These are phyloP conservation scores for Oscheius myriophilus DNA, from an alignment of 2,888 invertebrate species.

Conservation along the genomic window DNA sequence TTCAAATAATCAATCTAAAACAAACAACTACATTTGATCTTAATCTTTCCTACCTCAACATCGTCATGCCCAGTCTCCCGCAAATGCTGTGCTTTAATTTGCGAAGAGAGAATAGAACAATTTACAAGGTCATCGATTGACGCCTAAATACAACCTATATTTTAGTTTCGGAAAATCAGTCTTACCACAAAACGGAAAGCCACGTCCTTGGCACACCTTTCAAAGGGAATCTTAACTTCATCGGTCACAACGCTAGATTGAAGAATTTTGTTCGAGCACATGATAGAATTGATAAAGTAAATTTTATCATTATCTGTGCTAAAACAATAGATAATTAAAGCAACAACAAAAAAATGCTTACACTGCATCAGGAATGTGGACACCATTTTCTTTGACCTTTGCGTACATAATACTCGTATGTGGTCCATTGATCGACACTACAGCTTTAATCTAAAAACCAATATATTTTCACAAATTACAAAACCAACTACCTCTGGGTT, in stretches of 20 bases:
- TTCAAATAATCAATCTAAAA: constrained; percentile 38
- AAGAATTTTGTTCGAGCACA: constrained; percentile 30
- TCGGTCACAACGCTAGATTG: constrained; percentile 31
- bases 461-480: neutral
- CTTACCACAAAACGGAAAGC: constrained; percentile 41
- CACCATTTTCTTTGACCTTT: constrained; percentile 39
- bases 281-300: constrained; percentile 38
- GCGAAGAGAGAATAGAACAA: constrained; percentile 29
- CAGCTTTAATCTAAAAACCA: constrained; percentile 34
- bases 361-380: constrained; percentile 32
- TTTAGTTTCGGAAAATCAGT: no score
- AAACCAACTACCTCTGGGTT: constrained; percentile 28
- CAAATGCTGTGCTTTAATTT: constrained; percentile 32
- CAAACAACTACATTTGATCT: no score
- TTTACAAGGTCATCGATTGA: constrained; percentile 40
- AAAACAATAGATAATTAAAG: constrained; percentile 3
- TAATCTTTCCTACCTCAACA: constrained; percentile 13
- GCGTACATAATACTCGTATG: constrained; percentile 31
- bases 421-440: constrained; percentile 44
- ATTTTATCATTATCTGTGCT: constrained; percentile 37
- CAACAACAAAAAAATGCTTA: neutral
- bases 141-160: constrained; percentile 26
- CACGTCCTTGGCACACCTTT: constrained; percentile 36
- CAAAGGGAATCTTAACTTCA: constrained; percentile 39
- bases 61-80: constrained; percentile 38